These are phyloP conservation scores for Mythimna albipuncta DNA, from an alignment of 2,888 invertebrate genomes.

Conservation along the genomic window DNA sequence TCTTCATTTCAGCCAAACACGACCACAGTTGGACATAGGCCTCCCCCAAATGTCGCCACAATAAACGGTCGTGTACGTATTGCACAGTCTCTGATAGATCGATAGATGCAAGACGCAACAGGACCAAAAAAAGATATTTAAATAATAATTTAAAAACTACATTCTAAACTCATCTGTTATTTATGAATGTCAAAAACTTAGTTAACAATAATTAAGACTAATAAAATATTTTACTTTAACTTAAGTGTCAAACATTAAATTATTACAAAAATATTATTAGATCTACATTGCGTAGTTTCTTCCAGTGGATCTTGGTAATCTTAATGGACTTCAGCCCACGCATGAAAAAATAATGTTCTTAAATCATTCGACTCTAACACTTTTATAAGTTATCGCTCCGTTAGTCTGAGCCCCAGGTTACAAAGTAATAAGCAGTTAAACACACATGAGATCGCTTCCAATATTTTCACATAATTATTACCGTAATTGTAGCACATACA, in stretches of 20 bases:
- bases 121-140: background rate
- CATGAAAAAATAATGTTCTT: constrained; percentile 43
- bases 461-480: constrained; percentile 84
- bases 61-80: too few relatives aligned
- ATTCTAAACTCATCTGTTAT: background rate
- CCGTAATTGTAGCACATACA: constrained; percentile 80
- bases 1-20: too few relatives aligned
- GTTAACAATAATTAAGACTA: constrained; percentile 39
- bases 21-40: too few relatives aligned
- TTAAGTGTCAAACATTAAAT: constrained; percentile 53
- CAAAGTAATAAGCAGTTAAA: constrained; percentile 86
- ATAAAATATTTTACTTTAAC: constrained; percentile 51
- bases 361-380: constrained; percentile 70
- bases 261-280: constrained; percentile 43
- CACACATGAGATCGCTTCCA: constrained; percentile 80
- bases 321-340: constrained; percentile 49
- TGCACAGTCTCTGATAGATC: too few relatives aligned
- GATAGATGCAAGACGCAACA: too few relatives aligned
- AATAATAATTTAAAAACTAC: constrained; percentile 8
- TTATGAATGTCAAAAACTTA: constrained; percentile 9
- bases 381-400: constrained; percentile 77
- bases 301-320: constrained; percentile 27
- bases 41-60: too few relatives aligned
- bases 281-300: constrained; percentile 32
- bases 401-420: constrained; percentile 80